Evolutionary conservation across 2,797 vertebrate genomes (phyloP).

Genomic region (Parauchenoglanis punctatus): DNA sequence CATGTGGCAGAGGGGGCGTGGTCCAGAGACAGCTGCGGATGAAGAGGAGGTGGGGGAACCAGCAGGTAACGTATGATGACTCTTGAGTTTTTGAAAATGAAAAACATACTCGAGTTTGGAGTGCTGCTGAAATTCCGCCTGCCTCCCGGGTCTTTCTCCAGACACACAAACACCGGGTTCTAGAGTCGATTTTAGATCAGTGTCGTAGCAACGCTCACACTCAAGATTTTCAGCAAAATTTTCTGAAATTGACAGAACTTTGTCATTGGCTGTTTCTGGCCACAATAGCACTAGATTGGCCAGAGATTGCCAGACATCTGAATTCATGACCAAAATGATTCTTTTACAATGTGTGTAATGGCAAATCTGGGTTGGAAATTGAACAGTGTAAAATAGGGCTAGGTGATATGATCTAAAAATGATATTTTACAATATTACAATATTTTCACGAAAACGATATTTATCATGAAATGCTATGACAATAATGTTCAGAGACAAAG

Average conservation of each 20-base stretch:
- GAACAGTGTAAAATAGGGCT: background rate
- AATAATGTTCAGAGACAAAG: too few species aligned
- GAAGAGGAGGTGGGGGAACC: background rate
- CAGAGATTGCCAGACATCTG: background rate
- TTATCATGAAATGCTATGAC: too few species aligned
- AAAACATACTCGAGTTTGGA: background rate
- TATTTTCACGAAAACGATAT: too few species aligned
- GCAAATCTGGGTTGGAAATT: background rate
- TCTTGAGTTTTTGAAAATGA: background rate
- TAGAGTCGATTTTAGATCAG: background rate
- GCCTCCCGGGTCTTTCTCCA: background rate
- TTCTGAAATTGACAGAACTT: background rate
- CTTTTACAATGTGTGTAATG: background rate
- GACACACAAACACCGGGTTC: background rate
- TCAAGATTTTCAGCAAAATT: background rate
- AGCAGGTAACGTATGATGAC: background rate
- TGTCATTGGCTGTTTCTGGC: background rate
- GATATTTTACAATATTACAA: too few species aligned
- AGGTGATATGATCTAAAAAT: too few species aligned
- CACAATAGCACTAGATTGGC: background rate
- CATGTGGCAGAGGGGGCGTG: background rate
- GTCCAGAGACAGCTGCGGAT: background rate
- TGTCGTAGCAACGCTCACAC: background rate
- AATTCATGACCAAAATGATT: too few species aligned
- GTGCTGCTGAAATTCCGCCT: background rate